Percentiles rank a stretch among this genome's conserved stretches.
Conservation (phyloP, 2,888 invertebrate genomes). For the Drosophila algonquin region DNA sequence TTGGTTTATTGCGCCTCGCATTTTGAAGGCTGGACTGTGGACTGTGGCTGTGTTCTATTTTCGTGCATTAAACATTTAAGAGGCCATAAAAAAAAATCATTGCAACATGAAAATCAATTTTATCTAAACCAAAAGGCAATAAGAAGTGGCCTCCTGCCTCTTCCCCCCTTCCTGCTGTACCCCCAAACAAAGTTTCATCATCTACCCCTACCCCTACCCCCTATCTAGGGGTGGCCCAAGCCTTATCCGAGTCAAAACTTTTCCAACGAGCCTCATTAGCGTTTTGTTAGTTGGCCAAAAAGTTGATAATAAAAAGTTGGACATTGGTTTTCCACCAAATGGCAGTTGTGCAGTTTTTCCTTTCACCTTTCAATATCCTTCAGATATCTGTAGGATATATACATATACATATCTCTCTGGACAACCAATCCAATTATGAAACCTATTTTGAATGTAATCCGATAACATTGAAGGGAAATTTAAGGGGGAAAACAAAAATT, state of each 20-base stretch:
- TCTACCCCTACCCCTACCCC: slow-evolving; percentile 6
- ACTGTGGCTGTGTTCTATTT: background rate
- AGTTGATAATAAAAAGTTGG: slow-evolving; percentile 71
- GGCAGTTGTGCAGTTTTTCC: background rate
- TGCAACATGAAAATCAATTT: slow-evolving; percentile 32
- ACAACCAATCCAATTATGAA: slow-evolving; percentile 7
- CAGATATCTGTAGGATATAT: too few species aligned
- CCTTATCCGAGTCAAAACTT: slow-evolving; percentile 58
- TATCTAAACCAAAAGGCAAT: slow-evolving; percentile 7
- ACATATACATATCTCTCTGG: background rate
- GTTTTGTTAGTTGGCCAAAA: slow-evolving; percentile 58
- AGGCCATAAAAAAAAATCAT: background rate
- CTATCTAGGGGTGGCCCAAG: slow-evolving; percentile 35
- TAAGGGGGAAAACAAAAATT: too few species aligned
- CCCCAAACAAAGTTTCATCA: slow-evolving; percentile 56
- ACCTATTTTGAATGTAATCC: too few species aligned
- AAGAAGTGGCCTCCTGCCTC: slow-evolving; percentile 5
- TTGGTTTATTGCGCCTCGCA: slow-evolving; percentile 58
- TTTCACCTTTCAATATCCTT: slow-evolving; percentile 3
- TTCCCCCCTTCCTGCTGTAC: background rate
- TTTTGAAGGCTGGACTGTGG: slow-evolving; percentile 5
- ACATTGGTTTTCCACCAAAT: background rate
- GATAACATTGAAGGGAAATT: too few species aligned
- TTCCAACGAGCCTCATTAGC: slow-evolving; percentile 67
- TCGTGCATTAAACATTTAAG: background rate